Evolutionary conservation across 2,113 vertebrate genomes (phyloP).

Genomic region (Platichthys flesus): DNA sequence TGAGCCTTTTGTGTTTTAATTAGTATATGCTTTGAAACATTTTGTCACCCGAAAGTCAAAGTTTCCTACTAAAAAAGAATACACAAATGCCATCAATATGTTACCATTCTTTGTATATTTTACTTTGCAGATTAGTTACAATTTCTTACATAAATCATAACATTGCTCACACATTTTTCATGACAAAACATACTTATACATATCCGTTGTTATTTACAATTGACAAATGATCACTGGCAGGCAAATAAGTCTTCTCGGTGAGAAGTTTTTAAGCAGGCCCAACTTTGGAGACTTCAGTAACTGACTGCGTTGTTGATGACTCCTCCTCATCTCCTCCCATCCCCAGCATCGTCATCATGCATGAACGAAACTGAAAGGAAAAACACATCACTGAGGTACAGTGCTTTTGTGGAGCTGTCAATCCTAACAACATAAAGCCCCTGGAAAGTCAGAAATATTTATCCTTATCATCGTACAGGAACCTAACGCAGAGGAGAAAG

Average conservation of each 20-base stretch:
- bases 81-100: background rate
- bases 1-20: background rate
- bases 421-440: constrained; percentile 60
- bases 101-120: constrained; percentile 2
- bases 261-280: constrained; percentile 51
- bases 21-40: too few relatives aligned
- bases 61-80: background rate
- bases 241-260: background rate
- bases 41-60: background rate
- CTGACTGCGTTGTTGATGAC: constrained; percentile 67
- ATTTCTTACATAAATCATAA: background rate
- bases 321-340: constrained; percentile 77
- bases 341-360: constrained; percentile 74
- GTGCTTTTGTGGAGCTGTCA: constrained; percentile 57
- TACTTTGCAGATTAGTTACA: constrained; percentile 17
- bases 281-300: constrained; percentile 82
- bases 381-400: too few relatives aligned
- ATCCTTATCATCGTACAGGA: constrained; percentile 72
- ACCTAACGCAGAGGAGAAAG: constrained; percentile 62
- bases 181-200: constrained; percentile 19
- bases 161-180: background rate
- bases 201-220: constrained; percentile 35
- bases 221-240: background rate
- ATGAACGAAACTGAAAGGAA: constrained; percentile 69
- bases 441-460: constrained; percentile 66